A percentile compares a stretch with the other conserved stretches of the same genome.
Evolutionary conservation across 2,888 invertebrate species (phyloP).

Genomic region (Ophonus ardosiacus): DNA sequence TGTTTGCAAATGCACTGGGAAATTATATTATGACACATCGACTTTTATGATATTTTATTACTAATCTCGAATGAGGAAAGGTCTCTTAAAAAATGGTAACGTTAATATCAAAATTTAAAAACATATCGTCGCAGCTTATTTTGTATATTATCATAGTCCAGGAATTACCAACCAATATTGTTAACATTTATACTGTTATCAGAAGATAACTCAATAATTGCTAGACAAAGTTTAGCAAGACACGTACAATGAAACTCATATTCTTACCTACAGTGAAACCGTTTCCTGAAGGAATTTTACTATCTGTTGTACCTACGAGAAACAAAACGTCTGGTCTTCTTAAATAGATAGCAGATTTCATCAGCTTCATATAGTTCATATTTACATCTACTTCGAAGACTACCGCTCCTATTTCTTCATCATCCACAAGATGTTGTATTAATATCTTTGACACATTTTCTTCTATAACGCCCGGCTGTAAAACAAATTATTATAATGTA

Average conservation of each 20-base stretch:
- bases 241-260: not conserved
- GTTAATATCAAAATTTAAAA: too few relatives aligned
- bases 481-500: not conserved
- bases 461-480: conserved; percentile 53
- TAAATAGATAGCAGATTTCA: conserved; percentile 76
- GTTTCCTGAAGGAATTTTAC: conserved; percentile 70
- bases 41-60: too few relatives aligned
- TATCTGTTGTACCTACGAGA: conserved; percentile 77
- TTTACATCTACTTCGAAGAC: conserved; percentile 78
- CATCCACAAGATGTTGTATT: conserved; percentile 71
- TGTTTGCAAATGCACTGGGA: too few relatives aligned
- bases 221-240: not conserved
- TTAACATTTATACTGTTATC: too few relatives aligned
- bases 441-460: conserved; percentile 64
- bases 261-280: conserved; percentile 24
- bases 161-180: too few relatives aligned
- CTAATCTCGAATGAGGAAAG: too few relatives aligned
- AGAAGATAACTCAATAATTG: not conserved
- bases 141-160: too few relatives aligned
- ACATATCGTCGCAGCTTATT: too few relatives aligned
- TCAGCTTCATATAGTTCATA: conserved; percentile 77
- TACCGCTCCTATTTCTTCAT: conserved; percentile 78
- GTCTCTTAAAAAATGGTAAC: too few relatives aligned
- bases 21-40: too few relatives aligned
- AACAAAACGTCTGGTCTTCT: conserved; percentile 77